phyloP scores from a whole-genome alignment of 2,797 vertebrate genomes.

The Myotis pilosus region DNA sequence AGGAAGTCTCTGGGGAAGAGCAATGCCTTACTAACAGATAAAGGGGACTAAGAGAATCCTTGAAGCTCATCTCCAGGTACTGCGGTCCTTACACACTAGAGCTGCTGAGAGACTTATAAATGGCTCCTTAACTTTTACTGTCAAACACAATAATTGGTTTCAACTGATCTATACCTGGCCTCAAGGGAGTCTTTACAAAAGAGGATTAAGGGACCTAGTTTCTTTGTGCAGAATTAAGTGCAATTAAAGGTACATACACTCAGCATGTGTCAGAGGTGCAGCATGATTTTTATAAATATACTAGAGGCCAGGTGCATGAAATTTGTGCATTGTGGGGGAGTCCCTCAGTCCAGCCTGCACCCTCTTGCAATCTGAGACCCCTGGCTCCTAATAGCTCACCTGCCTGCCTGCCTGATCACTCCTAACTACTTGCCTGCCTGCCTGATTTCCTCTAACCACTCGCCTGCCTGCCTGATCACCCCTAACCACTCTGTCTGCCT shows the following conservation, averaged over 20 bases:
- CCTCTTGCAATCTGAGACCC: too few species aligned
- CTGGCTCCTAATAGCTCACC: too few species aligned
- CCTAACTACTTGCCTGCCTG: too few species aligned
- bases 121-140: background rate
- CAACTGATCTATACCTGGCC: background rate
- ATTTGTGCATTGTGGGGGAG: too few species aligned
- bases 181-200: background rate
- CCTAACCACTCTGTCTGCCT: too few species aligned
- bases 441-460: too few species aligned
- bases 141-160: background rate
- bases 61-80: background rate
- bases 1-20: background rate
- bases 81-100: background rate
- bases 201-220: background rate
- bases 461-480: too few species aligned
- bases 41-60: background rate
- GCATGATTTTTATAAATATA: background rate
- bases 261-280: rapidly evolving
- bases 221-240: background rate
- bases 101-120: background rate
- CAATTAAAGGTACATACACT: background rate
- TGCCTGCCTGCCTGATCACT: too few species aligned
- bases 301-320: too few species aligned
- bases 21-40: background rate
- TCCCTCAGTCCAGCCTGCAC: too few species aligned